Conservation (phyloP, 1,140 invertebrate species). For the Solen grandis region DNA sequence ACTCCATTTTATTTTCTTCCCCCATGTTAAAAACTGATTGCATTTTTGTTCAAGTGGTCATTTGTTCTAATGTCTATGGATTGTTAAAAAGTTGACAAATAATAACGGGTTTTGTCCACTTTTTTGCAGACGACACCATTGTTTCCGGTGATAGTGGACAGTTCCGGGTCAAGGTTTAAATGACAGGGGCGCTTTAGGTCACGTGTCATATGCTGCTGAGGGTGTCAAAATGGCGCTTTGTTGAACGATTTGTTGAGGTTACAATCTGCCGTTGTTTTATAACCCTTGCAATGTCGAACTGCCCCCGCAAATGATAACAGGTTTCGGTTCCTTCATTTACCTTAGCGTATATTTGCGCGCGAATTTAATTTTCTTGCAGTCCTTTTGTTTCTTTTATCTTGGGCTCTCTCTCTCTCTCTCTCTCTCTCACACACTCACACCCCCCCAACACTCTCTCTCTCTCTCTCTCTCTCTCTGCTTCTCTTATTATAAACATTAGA, state of each 20-base stretch:
- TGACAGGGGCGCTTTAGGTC: constrained; percentile 49
- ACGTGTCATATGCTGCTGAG: constrained; percentile 46
- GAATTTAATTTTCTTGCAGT: no score
- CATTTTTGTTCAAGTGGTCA: constrained; percentile 46
- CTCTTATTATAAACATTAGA: no score
- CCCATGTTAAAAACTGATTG: constrained; percentile 40
- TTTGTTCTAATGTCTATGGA: constrained; percentile 34
- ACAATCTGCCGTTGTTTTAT: no score
- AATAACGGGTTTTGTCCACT: constrained; percentile 51
- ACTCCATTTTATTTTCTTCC: constrained; percentile 14
- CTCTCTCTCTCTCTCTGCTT: no score
- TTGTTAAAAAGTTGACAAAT: constrained; percentile 47
- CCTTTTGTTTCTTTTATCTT: no score
- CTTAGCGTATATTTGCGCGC: no score
- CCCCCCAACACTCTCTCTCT: no score
- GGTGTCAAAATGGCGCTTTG: constrained; percentile 35
- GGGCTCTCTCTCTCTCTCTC: no score
- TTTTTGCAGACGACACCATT: constrained; percentile 45
- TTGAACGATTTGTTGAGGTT: neutral
- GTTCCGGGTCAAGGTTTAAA: constrained; percentile 48
- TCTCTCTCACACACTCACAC: no score
- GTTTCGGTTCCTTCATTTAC: no score
- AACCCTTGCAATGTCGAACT: no score
- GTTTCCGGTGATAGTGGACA: constrained; percentile 31
- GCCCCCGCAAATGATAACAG: no score